These are phyloP conservation scores for Heliconius eleuchia DNA, from an alignment of 1,140 invertebrate genomes.

Conservation along the genomic window DNA sequence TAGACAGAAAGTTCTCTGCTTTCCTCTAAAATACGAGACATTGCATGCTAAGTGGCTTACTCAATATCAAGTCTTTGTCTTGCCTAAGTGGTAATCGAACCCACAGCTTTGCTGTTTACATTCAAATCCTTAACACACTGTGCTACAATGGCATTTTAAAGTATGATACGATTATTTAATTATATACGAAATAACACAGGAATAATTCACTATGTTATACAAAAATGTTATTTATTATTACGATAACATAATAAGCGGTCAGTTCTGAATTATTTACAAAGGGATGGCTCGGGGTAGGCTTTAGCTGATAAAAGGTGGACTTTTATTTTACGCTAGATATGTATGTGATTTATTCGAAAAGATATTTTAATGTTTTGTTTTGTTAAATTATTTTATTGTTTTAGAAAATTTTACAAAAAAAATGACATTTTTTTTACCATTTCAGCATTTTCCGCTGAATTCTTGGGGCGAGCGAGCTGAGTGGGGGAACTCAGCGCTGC, in stretches of 20 bases:
- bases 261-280: slow-evolving; percentile 25
- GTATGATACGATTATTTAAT: too few species aligned
- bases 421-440: not conserved
- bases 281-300: slow-evolving; percentile 13
- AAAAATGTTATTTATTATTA: slow-evolving; percentile 17
- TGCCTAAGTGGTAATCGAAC: too few species aligned
- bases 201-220: not conserved
- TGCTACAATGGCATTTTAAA: too few species aligned
- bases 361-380: not conserved
- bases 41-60: too few species aligned
- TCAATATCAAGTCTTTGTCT: too few species aligned
- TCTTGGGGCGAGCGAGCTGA: too few species aligned
- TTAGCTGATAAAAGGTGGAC: slow-evolving; percentile 18
- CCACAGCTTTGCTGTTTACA: too few species aligned
- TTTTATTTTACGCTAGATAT: slow-evolving; percentile 9
- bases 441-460: too few species aligned
- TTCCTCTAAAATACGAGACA: too few species aligned
- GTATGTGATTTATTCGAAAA: slow-evolving; percentile 12
- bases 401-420: not conserved
- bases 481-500: too few species aligned
- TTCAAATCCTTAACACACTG: too few species aligned
- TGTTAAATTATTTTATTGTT: not conserved
- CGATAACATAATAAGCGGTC: slow-evolving; percentile 16
- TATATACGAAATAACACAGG: not conserved
- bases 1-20: too few species aligned